Base-by-base conservation (phyloP, 2,888 invertebrate species). In the Scaeva pyrastri region DNA sequence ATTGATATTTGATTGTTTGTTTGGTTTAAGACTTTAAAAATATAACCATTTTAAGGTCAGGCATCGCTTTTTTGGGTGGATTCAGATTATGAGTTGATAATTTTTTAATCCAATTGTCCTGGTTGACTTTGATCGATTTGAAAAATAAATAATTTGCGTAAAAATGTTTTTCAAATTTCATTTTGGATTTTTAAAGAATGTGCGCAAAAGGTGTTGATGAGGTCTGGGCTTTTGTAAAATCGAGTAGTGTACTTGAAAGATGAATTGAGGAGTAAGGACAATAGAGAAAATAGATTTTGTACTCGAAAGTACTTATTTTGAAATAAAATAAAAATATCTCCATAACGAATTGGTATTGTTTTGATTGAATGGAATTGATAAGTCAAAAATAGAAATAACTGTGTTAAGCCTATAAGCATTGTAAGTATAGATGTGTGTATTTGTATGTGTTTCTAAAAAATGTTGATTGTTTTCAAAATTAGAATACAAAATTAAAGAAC, bases 1-100 rank as follows among this genome's bases (percentile, higher is more conserved):
- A 88, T 84, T 81, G 64, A 75, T 72, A 79, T 87, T 87, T 83
- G 75, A 84, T 88, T 81, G 88, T 78, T 81, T 87, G 87, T 88
- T 87, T 88, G 84, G 72, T 70, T n/a, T 83, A 75, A 73, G 87
- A 31, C 14, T 68, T 68, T 16, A 19, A 14, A 48, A 58, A 58
- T 16, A 19, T 16, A 8, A 10, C 0, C 1, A 0, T 56, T 5
- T 31, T 31, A 1, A 48, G 11, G 11, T n/a, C 23, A n/a, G n/a
- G n/a, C n/a, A n/a, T n/a, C n/a, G n/a, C 7, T 8, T 2, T 58
- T 11, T 12, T 19, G 60, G 75, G 81, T 74, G 66, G 45, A 86
- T 52, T 26, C 66, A 43, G 87, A 76, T 87, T 83, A 86, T 78
- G 82, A 87, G 87, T 64, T 83, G 87, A 83, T 87, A 87, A 86